These are phyloP conservation scores for Gryon sp. DNA, from an alignment of 1,140 invertebrate genomes.

Conservation along the genomic window DNA sequence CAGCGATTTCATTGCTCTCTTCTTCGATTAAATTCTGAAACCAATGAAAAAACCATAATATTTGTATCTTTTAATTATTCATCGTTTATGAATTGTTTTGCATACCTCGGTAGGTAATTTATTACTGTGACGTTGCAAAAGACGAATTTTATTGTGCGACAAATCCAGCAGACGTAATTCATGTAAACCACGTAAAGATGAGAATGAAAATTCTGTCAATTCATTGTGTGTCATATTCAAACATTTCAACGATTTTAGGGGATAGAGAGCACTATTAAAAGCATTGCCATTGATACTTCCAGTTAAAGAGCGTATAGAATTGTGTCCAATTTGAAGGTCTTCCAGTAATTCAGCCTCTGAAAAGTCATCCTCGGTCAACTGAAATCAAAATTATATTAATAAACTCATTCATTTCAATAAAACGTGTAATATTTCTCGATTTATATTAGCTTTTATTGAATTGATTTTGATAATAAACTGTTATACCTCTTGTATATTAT, in stretches of 20 bases:
- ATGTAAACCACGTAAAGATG: slow-evolving; percentile 86
- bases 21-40: slow-evolving; percentile 86
- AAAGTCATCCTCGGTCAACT: slow-evolving; percentile 88
- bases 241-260: slow-evolving; percentile 83
- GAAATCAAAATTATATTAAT: neutral
- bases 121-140: slow-evolving; percentile 79
- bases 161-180: slow-evolving; percentile 85
- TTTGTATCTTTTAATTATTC: neutral
- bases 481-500: slow-evolving; percentile 85
- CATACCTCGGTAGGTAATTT: slow-evolving; percentile 82
- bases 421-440: neutral
- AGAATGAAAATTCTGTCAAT: slow-evolving; percentile 87
- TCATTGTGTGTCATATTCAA: slow-evolving; percentile 88
- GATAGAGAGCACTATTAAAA: slow-evolving; percentile 85
- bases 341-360: slow-evolving; percentile 83
- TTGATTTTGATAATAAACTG: slow-evolving; percentile 1
- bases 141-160: slow-evolving; percentile 86
- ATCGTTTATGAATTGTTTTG: too few relatives aligned
- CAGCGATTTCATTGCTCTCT: slow-evolving; percentile 78
- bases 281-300: slow-evolving; percentile 70
- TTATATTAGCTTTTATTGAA: too few relatives aligned
- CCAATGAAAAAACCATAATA: neutral
- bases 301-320: slow-evolving; percentile 83
- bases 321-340: slow-evolving; percentile 85
- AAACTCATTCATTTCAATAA: neutral